Conservation (phyloP, 2,113 vertebrate species). For the Asarcornis scutulata region DNA sequence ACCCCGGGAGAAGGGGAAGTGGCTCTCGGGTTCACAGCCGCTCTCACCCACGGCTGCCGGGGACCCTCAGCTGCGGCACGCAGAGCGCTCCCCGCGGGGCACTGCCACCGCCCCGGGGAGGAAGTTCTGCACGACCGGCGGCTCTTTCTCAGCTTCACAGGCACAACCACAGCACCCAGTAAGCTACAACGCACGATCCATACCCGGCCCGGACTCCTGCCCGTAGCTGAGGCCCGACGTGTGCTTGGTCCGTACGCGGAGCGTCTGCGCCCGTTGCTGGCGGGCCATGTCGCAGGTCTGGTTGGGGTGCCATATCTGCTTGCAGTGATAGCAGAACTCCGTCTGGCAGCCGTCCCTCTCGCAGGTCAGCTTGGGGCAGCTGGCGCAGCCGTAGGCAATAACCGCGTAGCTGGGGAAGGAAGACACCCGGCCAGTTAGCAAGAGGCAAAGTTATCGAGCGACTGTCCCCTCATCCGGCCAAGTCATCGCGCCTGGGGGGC, state of each 20-base stretch:
- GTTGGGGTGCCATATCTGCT: constrained; percentile 99
- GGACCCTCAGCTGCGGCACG: not conserved
- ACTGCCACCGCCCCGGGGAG: not conserved
- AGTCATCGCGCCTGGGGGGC: not conserved
- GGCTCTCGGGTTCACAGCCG: not conserved
- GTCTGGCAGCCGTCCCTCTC: constrained; percentile 94
- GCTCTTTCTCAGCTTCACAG: not conserved
- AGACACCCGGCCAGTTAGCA: not conserved
- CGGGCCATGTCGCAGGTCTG: constrained; percentile 97
- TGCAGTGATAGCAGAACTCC: constrained; percentile 99
- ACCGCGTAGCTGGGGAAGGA: constrained; percentile 87
- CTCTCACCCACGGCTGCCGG: not conserved
- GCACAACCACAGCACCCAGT: not conserved
- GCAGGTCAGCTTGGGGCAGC: constrained; percentile 95
- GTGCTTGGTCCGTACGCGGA: constrained; percentile 92
- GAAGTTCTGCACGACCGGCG: not conserved
- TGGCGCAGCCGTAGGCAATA: constrained; percentile 97
- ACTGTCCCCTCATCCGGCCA: rapidly evolving
- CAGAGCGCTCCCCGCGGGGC: not conserved
- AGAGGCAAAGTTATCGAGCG: not conserved
- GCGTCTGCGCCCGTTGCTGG: constrained; percentile 91
- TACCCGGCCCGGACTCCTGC: constrained; percentile 92
- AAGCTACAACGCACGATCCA: not conserved
- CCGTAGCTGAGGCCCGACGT: constrained; percentile 92
- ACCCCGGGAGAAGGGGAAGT: not conserved